Base-by-base conservation (phyloP, 2,797 vertebrate species). In the Periparus ater region DNA sequence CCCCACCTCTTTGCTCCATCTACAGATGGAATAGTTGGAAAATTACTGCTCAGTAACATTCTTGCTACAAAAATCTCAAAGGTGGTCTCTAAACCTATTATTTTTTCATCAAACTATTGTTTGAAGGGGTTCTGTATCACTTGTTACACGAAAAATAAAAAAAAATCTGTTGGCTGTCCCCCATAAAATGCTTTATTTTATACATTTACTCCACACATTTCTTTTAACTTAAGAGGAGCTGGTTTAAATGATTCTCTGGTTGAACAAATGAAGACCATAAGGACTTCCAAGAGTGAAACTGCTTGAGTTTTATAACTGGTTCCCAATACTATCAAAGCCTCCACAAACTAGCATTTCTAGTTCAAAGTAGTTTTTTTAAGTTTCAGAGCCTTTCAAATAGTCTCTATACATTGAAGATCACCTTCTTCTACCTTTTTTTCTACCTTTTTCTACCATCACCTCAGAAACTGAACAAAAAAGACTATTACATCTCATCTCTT, bases 361-460 rank as follows among this genome's bases (percentile, higher is more conserved):
- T 88, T 91, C 90, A 91, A 67, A 53, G 74, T 55, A 18, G 3
- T 25, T 88, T 91, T 36, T 91, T 83, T 11, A 74, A 88, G 47
- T 83, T 42, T 81, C 75, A 94, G 94, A 92, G 48, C 16, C 38
- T 89, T 94, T 87, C 75, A 83, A 62, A 74, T 13, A 84, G 62
- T 68, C 45, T 75, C 72, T 62, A 8, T 42, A 72, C 23, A 75
- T 19, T 48, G 70, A 82, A 73, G 36, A 87, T 53, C 4, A 3
- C 12, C 77, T 57, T 77, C 85, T 91, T 63, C 67, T 73, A 40
- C 13, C 38, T 40, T 40, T 57, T 77, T 86, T 91, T 63, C 67
- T 73, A 3, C 12, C 77, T 57, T 77, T 86, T 91, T 63, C 67
- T 73, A 93, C 75, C 0, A 2, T 55, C 61, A 83, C 47, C 68